These are phyloP conservation scores for Gisinianus flammeolus DNA, from an alignment of 2,888 invertebrate genomes.

Conservation along the genomic window DNA sequence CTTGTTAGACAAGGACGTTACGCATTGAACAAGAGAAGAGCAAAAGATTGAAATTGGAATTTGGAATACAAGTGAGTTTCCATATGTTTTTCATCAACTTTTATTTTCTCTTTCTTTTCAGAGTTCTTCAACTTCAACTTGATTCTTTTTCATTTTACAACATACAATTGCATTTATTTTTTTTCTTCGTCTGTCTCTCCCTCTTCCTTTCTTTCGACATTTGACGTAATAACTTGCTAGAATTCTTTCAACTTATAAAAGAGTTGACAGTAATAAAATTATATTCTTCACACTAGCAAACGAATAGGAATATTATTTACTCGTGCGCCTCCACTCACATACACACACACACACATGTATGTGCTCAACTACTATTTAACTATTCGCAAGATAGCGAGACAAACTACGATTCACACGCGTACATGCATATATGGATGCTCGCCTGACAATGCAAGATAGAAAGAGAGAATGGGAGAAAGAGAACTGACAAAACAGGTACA, in stretches of 20 bases:
- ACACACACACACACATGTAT: not conserved
- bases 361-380: too few relatives aligned
- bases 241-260: not conserved
- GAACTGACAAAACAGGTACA: constrained; percentile 36
- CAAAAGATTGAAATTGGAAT: too few relatives aligned
- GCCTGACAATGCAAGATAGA: not conserved
- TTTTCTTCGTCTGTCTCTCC: not conserved
- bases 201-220: not conserved
- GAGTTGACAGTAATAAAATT: constrained; percentile 26
- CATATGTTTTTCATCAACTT: not conserved
- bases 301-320: not conserved
- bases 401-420: not conserved
- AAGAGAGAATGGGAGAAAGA: not conserved
- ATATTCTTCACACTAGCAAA: not conserved
- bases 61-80: not conserved
- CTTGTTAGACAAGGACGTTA: too few relatives aligned
- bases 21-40: too few relatives aligned
- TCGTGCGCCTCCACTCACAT: not conserved
- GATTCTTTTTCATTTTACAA: not conserved
- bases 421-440: not conserved
- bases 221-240: not conserved
- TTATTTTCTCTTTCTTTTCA: not conserved
- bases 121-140: not conserved
- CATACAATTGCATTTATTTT: constrained; percentile 16
- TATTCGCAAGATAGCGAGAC: too few relatives aligned